Evolutionary conservation across 1,140 invertebrate genomes (phyloP), one percentile per base, ranked within the genome.

Genomic region (Elysia chlorotica): DNA sequence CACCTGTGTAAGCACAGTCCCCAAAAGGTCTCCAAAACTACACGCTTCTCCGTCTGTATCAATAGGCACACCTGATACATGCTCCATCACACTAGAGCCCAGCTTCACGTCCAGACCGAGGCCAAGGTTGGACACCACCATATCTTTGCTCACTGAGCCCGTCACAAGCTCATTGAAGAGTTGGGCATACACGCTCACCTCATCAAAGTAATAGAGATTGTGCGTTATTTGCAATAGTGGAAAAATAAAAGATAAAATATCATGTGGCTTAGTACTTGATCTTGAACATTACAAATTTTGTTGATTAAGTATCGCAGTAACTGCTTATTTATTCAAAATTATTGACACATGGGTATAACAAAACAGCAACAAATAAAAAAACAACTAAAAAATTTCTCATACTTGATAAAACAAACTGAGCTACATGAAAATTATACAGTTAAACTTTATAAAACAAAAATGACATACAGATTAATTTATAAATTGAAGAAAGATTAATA

Each of bases 161-260:
- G 36, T 19, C 25, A 71, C 69, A 31, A 71, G 59, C 14, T 63
- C 69, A 63, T 71, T 63, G 59, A 71, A 71, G 23, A 71, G 33
- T 57, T 71, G 57, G 33, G 57, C 57, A 71, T 71, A 71, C 28
- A 71, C 28, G 53, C 57, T 30, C 2, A 71, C 37, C 69, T 71
- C 23, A 31, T 38, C 3, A 41, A 41, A 14, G 17, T 28, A 59
- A 59, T 21, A 10, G 10, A 25, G 6, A 10, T 21, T 63, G 10
- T 17, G 23, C 4, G 35, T 28, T 31, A 63, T 63, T 17, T 35
- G 25, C 31, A 63, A 31, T 17, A 5, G 10, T 35, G 23, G 14
- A 63, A 63, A 31, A 35, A 63, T 19, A 10, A 35, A 35, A 63
- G n/a, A n/a, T n/a, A n/a, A n/a, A n/a, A n/a, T n/a, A n/a, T n/a